Conservation (phyloP, 2,113 vertebrate species). For the Cichladusa arquata region DNA sequence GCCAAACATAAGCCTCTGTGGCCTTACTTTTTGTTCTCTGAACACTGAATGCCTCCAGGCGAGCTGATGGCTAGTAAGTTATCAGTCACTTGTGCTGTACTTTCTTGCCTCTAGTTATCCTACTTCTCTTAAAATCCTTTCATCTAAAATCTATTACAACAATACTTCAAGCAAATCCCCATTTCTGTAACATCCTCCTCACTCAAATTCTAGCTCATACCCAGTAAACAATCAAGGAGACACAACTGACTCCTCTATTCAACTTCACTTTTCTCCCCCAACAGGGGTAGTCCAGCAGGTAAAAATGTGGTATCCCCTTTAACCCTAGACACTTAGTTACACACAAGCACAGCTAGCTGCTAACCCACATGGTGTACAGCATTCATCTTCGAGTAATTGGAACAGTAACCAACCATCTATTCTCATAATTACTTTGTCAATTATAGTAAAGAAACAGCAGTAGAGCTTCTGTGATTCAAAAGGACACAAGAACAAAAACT, state of each 20-base stretch:
- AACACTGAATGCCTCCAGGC: not conserved
- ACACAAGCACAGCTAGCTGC: not conserved
- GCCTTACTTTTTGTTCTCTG: not conserved
- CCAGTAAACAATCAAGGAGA: not conserved
- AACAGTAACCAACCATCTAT: not conserved
- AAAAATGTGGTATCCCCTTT: not conserved
- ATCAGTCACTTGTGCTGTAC: not conserved
- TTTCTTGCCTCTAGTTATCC: not conserved
- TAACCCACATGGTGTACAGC: not conserved
- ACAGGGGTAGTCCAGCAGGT: too few relatives aligned
- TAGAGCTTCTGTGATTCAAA: not conserved
- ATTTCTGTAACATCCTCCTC: not conserved
- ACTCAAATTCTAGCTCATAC: not conserved
- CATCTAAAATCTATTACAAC: not conserved
- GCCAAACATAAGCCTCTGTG: not conserved
- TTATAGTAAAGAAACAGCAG: not conserved
- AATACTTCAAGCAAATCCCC: not conserved
- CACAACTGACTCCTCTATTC: not conserved
- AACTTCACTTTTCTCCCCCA: accelerated
- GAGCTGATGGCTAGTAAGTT: not conserved
- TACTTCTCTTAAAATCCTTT: not conserved
- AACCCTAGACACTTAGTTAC: not conserved
- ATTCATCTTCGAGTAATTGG: not conserved
- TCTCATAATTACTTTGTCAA: not conserved
- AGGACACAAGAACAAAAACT: not conserved